These are phyloP conservation scores for Eulemur macaco DNA, from an alignment of 2,113 vertebrate genomes.

Conservation along the genomic window DNA sequence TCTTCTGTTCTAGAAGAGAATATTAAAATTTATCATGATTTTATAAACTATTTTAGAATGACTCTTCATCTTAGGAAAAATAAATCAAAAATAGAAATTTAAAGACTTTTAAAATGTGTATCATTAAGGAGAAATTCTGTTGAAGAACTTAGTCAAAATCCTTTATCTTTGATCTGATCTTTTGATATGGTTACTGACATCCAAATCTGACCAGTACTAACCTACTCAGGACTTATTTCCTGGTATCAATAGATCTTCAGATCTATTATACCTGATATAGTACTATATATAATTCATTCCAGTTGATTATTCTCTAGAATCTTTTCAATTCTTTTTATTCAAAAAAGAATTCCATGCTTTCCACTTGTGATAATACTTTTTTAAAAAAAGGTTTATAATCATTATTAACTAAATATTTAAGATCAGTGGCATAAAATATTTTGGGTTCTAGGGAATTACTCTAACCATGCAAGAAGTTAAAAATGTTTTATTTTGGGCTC, in stretches of 20 bases:
- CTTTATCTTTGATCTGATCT: background rate
- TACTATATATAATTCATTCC: background rate
- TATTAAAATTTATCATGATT: slow-evolving; percentile 58
- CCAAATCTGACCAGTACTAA: background rate
- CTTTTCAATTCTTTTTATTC: background rate
- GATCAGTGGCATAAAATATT: background rate
- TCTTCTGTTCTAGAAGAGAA: slow-evolving; percentile 84
- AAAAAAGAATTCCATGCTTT: no score
- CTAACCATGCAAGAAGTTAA: background rate
- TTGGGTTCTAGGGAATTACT: slow-evolving; percentile 20
- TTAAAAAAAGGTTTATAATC: background rate
- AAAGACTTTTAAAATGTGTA: background rate
- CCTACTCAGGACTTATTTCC: background rate
- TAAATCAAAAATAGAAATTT: slow-evolving; percentile 36
- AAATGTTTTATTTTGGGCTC: background rate
- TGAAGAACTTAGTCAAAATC: slow-evolving; percentile 27
- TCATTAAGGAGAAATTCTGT: slow-evolving; percentile 38
- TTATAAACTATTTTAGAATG: slow-evolving; percentile 46
- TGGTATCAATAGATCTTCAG: background rate
- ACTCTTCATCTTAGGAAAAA: slow-evolving; percentile 47
- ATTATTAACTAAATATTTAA: slow-evolving; percentile 42
- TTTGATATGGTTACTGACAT: slow-evolving; percentile 18
- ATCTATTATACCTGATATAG: background rate
- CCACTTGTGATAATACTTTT: no score
- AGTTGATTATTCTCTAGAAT: background rate